These are phyloP conservation scores for Cantharis rustica DNA, from an alignment of 2,888 invertebrate species.

Conservation along the genomic window DNA sequence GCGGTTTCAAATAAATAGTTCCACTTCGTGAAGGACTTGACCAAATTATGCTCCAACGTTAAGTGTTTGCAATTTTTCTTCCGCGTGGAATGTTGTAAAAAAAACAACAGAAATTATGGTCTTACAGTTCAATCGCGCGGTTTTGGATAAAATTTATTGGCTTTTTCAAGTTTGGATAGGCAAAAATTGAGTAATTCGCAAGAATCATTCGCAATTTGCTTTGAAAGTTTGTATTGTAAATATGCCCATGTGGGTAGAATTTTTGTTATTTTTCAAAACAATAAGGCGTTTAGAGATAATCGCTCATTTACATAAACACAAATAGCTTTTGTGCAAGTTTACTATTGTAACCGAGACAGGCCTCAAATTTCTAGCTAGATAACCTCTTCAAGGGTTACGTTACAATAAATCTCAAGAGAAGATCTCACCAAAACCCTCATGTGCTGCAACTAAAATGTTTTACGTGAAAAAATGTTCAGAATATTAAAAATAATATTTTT, in stretches of 20 bases:
- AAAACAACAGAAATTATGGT: not conserved
- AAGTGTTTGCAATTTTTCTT: not conserved
- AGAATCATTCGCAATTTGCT: not conserved
- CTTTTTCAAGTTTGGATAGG: too few relatives aligned
- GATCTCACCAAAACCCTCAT: not conserved
- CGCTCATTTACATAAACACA: not conserved
- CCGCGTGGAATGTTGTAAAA: not conserved
- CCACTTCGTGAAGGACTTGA: not conserved
- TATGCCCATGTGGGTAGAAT: not conserved
- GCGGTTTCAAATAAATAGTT: not conserved
- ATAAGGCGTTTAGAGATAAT: not conserved
- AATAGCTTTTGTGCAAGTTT: not conserved
- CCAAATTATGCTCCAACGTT: not conserved
- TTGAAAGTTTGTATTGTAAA: not conserved
- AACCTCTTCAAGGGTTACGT: not conserved
- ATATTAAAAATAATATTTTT: not conserved
- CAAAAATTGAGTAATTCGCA: not conserved
- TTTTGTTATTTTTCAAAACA: not conserved
- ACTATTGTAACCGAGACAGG: not conserved
- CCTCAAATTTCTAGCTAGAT: not conserved
- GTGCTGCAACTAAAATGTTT: not conserved
- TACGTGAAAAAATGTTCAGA: not conserved
- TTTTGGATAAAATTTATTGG: not conserved
- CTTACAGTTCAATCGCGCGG: not conserved
- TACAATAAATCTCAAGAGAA: not conserved